A percentile compares a stretch with the other conserved stretches of the same genome.
phyloP scores from a whole-genome alignment of 2,888 invertebrate species.

The Perizoma flavofasciatum region DNA sequence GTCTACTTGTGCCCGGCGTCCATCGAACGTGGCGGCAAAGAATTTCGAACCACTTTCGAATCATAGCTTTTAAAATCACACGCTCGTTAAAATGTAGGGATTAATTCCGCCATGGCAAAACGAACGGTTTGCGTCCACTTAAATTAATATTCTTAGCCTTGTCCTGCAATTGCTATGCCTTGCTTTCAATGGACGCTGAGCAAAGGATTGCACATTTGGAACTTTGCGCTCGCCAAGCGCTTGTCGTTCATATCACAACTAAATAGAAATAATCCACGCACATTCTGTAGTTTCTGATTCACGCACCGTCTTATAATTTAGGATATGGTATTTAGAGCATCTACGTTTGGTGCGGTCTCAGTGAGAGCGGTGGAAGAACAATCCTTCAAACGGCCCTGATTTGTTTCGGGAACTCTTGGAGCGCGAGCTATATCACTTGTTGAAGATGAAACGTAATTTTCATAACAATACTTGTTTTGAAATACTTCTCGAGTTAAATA shows the following conservation, averaged over 20 bases:
- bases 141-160: no score
- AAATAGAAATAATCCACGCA: conserved; percentile 71
- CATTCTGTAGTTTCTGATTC: conserved; percentile 60
- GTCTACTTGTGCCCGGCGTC: conserved; percentile 49
- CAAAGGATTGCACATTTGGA: conserved; percentile 68
- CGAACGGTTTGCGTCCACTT: no score
- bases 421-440: no score
- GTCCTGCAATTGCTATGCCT: not conserved
- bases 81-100: no score
- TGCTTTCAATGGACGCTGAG: conserved; percentile 6
- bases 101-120: no score
- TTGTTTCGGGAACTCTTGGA: no score
- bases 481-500: no score
- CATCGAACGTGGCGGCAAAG: conserved; percentile 8
- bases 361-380: not conserved
- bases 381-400: not conserved
- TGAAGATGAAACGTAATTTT: no score
- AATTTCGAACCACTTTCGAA: not conserved
- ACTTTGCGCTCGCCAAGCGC: conserved; percentile 57
- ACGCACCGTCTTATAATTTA: conserved; percentile 69
- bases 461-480: no score
- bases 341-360: conserved; percentile 48
- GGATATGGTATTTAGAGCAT: conserved; percentile 73
- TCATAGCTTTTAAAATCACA: no score
- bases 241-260: conserved; percentile 74